These are phyloP conservation scores for Potorous gilbertii DNA, from an alignment of 2,797 vertebrate genomes.

Conservation along the genomic window DNA sequence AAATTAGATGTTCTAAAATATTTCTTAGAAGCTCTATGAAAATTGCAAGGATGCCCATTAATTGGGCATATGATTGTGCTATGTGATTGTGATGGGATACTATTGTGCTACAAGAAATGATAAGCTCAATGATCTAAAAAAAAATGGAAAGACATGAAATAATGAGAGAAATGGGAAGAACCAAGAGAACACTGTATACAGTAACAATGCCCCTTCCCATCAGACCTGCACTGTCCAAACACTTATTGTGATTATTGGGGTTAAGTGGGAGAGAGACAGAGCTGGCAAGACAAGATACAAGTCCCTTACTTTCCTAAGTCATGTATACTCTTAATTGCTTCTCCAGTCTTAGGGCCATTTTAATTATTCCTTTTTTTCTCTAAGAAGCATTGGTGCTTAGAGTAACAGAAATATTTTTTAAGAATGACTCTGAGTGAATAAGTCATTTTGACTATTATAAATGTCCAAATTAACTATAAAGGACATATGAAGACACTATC, in stretches of 20 bases:
- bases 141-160: background rate
- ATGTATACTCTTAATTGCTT: too few relatives aligned
- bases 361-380: too few relatives aligned
- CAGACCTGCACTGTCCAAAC: too few relatives aligned
- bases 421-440: background rate
- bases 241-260: too few relatives aligned
- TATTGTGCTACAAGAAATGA: background rate
- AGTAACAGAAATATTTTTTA: background rate
- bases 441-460: background rate
- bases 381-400: too few relatives aligned
- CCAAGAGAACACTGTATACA: background rate
- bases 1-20: background rate
- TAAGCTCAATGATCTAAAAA: background rate
- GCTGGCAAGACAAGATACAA: too few relatives aligned
- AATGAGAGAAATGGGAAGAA: background rate
- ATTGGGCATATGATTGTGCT: too few relatives aligned
- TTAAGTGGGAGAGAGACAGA: too few relatives aligned
- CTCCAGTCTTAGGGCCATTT: too few relatives aligned
- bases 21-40: background rate
- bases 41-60: background rate
- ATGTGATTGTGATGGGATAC: too few relatives aligned
- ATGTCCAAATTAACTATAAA: background rate
- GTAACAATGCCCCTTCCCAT: too few relatives aligned
- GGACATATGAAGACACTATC: background rate
- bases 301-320: too few relatives aligned